Percentiles rank a stretch among this genome's conserved stretches.
These are phyloP conservation scores for Dicerorhinus sumatrensis DNA, from an alignment of 2,113 vertebrate genomes.

Conservation along the genomic window DNA sequence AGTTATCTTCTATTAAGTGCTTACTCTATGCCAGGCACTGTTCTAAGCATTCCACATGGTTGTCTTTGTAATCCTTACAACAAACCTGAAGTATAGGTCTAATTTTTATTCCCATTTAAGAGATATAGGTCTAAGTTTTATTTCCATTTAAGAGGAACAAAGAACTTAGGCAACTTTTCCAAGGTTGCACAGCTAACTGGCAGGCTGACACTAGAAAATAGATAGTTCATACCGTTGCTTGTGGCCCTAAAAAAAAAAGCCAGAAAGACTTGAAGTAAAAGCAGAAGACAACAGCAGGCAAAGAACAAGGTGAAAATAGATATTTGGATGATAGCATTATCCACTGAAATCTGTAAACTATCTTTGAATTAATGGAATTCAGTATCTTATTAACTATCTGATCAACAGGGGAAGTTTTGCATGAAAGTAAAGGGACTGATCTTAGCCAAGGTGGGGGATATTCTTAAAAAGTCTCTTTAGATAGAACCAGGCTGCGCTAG, in stretches of 20 bases:
- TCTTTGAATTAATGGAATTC: not conserved
- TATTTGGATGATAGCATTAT: not conserved
- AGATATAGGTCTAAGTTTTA: not conserved
- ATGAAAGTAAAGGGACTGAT: not conserved
- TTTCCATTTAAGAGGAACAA: not conserved
- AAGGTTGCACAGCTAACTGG: not conserved
- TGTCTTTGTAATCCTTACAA: not conserved
- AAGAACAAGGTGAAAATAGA: not conserved
- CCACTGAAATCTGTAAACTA: not conserved
- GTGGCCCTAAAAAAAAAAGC: not conserved
- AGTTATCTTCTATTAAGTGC: not conserved
- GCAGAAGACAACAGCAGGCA: not conserved
- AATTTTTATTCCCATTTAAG: not conserved
- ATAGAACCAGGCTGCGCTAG: not conserved
- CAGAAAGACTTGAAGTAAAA: not conserved
- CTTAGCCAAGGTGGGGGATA: not conserved
- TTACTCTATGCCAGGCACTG: not conserved
- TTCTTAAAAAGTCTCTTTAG: not conserved
- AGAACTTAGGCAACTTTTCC: not conserved
- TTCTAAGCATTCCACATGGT: not conserved
- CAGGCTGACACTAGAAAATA: not conserved
- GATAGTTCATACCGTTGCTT: not conserved
- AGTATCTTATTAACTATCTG: not conserved
- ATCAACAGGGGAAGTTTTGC: not conserved
- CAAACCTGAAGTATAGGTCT: not conserved